These are phyloP conservation scores for Magallana ariakensis DNA, from an alignment of 1,140 invertebrate species.

Conservation along the genomic window DNA sequence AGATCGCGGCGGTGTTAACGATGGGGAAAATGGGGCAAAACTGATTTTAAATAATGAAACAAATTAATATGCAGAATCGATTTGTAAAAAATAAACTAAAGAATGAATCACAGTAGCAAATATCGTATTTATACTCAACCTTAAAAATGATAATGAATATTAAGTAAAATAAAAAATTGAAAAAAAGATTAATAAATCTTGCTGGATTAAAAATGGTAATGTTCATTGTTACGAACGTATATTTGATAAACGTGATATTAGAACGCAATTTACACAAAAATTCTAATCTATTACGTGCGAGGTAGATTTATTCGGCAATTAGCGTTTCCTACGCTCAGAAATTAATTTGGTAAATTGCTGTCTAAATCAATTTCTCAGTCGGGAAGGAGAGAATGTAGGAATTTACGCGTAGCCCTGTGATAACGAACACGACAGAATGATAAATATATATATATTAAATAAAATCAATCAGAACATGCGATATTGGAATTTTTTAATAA, in stretches of 20 bases:
- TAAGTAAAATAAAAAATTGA: neutral
- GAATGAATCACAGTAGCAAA: too few relatives aligned
- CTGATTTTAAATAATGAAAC: too few relatives aligned
- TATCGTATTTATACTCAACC: too few relatives aligned
- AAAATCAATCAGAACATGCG: too few relatives aligned
- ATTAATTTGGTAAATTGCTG: neutral
- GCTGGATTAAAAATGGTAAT: neutral
- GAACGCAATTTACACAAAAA: too few relatives aligned
- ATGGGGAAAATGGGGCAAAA: too few relatives aligned
- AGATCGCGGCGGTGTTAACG: too few relatives aligned
- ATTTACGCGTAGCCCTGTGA: neutral
- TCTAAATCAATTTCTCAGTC: neutral
- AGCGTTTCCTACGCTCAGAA: neutral
- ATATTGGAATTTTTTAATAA: too few relatives aligned
- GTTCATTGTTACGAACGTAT: neutral
- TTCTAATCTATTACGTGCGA: neutral
- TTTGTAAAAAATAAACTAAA: too few relatives aligned
- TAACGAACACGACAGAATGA: too few relatives aligned
- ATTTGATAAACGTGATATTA: neutral
- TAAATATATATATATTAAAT: too few relatives aligned
- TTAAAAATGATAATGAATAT: neutral
- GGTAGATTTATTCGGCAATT: neutral
- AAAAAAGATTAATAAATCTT: neutral
- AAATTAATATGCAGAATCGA: too few relatives aligned
- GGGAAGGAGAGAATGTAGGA: neutral